Conservation (phyloP, 2,113 vertebrate species). For the Edolisoma coerulescens region DNA sequence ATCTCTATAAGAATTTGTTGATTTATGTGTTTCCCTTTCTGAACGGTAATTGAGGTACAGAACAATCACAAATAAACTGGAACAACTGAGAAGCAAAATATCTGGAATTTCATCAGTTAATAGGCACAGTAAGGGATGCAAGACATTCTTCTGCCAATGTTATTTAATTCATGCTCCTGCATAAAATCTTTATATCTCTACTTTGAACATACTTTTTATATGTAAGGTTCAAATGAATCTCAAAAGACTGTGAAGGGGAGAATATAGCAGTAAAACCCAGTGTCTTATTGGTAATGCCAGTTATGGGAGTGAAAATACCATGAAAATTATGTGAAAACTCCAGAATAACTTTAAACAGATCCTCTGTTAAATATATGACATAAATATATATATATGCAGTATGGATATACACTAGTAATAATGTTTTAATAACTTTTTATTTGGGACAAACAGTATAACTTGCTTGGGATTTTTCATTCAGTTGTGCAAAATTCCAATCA, state of each 20-base stretch:
- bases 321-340: neutral
- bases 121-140: neutral
- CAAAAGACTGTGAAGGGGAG: neutral
- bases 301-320: neutral
- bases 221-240: neutral
- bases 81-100: neutral
- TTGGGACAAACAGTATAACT: neutral
- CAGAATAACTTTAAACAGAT: neutral
- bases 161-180: neutral
- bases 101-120: neutral
- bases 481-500: neutral
- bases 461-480: neutral
- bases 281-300: neutral
- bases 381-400: neutral
- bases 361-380: neutral
- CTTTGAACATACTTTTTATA: neutral
- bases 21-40: neutral
- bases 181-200: neutral
- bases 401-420: neutral
- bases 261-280: neutral
- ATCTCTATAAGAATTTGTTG: neutral
- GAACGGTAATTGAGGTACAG: neutral
- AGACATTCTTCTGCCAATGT: neutral
- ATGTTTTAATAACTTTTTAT: neutral
- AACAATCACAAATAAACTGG: neutral